phyloP scores from a whole-genome alignment of 2,113 vertebrate species.

The Tamias sibiricus region DNA sequence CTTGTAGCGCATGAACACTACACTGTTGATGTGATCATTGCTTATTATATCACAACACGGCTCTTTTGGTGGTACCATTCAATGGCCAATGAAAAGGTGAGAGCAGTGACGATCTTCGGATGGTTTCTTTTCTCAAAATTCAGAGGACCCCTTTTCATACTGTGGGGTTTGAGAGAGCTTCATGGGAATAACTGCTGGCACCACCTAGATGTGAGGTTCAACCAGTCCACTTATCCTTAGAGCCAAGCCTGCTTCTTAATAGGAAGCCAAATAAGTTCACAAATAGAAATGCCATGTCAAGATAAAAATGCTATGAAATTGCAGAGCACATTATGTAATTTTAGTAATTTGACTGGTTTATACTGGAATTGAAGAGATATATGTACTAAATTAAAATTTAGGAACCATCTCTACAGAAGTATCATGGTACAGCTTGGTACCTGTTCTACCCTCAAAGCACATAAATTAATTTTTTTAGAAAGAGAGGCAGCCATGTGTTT shows the following conservation, averaged over 20 bases:
- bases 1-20: conserved; percentile 98
- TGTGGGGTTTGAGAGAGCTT: not conserved
- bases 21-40: conserved; percentile 95
- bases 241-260: not conserved
- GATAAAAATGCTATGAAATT: not conserved
- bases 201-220: not conserved
- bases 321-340: not conserved
- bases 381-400: not conserved
- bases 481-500: not conserved
- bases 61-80: conserved; percentile 99
- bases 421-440: not conserved
- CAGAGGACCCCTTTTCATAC: not conserved
- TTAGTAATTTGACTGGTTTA: not conserved
- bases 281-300: not conserved
- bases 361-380: not conserved
- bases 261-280: not conserved
- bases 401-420: not conserved
- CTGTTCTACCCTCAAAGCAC: not conserved
- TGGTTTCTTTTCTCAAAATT: not conserved
- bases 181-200: not conserved
- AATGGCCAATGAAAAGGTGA: conserved; percentile 97
- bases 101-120: not conserved
- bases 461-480: not conserved
- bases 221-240: not conserved
- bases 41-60: conserved; percentile 96